Evolutionary conservation across 1,140 invertebrate species (phyloP), one percentile per base, ranked within the genome.

Genomic region (Anastrepha obliqua): DNA sequence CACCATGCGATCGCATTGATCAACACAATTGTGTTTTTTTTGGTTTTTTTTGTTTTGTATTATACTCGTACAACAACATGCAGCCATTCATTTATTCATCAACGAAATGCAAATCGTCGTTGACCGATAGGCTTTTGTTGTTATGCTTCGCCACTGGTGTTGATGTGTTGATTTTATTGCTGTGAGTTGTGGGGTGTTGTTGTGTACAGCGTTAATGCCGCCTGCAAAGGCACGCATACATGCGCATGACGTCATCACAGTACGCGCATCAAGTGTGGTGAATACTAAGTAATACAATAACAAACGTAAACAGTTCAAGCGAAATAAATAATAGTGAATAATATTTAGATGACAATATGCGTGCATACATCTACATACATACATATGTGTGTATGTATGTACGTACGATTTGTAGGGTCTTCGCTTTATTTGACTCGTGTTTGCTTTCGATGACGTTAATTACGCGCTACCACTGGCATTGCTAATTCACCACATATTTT

Each of bases 111-210:
- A 81, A 67, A 55, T 81, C n/a, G 47, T 81, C 74, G 74, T 29
- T 81, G 74, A 81, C 74, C 74, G 47, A 55, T 55, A 29, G n/a
- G 74, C 47, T 55, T 67, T 74, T 81, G 6, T 70, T 62, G 60
- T 67, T 67, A 20, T 39, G 20, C 3, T 74, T 70, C 39, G 70
- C 70, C 44, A 74, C 6, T 51, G 64, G 39, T 17, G 65, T 74
- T 81, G 74, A 81, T 81, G 9, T 81, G 74, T 81, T 81, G n/a
- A 81, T 29, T 81, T 81, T 81, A 81, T 81, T 29, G n/a, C 9
- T 42, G 13, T 15, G 29, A 29, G 20, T 74, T 74, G 15, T 29
- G 39, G 70, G 65, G 65, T 67, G 29, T 67, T 39, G 65, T 11
- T 29, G 29, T 29, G 29, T 29, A 29, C 29, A 55, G 44, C 44